These are phyloP conservation scores for Linepithema humile DNA, from an alignment of 1,140 invertebrate genomes.

Conservation along the genomic window DNA sequence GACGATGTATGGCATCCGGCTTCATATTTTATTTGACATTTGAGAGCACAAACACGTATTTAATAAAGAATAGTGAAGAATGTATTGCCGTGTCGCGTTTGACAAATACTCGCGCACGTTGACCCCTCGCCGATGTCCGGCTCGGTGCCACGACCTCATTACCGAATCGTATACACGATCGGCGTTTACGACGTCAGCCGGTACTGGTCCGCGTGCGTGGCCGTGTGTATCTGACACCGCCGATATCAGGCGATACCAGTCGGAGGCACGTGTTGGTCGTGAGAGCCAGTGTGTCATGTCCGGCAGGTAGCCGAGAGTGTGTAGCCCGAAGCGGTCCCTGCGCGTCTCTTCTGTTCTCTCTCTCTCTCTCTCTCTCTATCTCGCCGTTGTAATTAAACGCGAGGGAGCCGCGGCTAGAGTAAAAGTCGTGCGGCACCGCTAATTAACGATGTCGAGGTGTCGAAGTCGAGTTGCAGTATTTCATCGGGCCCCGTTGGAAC, in stretches of 20 bases:
- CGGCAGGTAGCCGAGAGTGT: constrained; percentile 64
- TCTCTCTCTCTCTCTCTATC: too few relatives aligned
- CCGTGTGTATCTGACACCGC: constrained; percentile 52
- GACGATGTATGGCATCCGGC: not conserved
- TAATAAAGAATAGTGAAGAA: not conserved
- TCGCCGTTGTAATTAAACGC: constrained; percentile 71
- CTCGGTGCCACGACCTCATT: constrained; percentile 58
- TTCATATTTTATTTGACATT: not conserved
- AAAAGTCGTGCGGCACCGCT: constrained; percentile 73
- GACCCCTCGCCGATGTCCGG: not conserved
- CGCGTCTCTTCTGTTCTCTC: constrained; percentile 3
- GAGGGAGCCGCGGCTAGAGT: constrained; percentile 64
- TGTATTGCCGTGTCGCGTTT: not conserved
- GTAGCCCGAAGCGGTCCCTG: constrained; percentile 44
- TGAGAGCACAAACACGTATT: not conserved
- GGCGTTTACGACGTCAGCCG: constrained; percentile 41
- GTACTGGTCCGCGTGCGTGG: constrained; percentile 31
- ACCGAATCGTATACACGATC: constrained; percentile 62
- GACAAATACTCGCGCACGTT: constrained; percentile 26
- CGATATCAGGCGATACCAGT: constrained; percentile 64
- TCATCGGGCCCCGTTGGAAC: constrained; percentile 68
- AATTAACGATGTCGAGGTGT: constrained; percentile 80
- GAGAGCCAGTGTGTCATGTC: constrained; percentile 66
- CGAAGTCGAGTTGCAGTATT: constrained; percentile 81
- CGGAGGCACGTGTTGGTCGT: constrained; percentile 65